These are phyloP conservation scores for Gonocerus acuteangulatus DNA, from an alignment of 2,888 invertebrate species.

Conservation along the genomic window DNA sequence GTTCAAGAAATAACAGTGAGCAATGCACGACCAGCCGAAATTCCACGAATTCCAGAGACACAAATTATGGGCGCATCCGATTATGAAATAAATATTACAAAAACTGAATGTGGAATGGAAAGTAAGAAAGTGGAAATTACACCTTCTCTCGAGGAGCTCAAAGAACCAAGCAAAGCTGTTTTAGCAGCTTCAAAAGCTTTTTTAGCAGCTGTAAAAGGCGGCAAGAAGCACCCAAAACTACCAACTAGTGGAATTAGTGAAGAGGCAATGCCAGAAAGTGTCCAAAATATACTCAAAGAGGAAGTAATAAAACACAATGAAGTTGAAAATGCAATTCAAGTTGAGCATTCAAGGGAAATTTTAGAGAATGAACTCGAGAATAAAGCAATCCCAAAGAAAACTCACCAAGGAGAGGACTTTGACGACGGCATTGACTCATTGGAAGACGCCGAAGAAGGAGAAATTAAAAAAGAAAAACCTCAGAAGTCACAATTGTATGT, in stretches of 20 bases:
- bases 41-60: background rate
- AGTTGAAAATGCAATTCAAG: background rate
- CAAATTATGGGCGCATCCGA: background rate
- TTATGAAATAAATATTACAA: background rate
- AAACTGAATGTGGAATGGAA: background rate
- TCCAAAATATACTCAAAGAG: background rate
- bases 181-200: no score
- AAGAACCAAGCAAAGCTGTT: no score
- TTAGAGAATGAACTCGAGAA: no score
- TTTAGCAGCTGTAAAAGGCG: no score
- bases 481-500: conserved; percentile 20
- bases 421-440: background rate
- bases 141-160: no score
- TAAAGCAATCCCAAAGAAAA: background rate
- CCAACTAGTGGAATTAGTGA: no score
- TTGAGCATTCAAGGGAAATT: no score
- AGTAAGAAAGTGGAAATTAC: background rate
- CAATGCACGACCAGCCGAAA: background rate
- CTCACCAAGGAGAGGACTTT: background rate
- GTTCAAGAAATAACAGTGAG: background rate
- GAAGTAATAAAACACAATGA: background rate
- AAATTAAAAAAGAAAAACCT: conserved; percentile 14
- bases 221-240: no score
- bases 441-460: conserved; percentile 12
- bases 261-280: background rate